These are phyloP conservation scores for Periophthalmus modestus DNA, from an alignment of 2,113 vertebrate genomes.

Conservation along the genomic window DNA sequence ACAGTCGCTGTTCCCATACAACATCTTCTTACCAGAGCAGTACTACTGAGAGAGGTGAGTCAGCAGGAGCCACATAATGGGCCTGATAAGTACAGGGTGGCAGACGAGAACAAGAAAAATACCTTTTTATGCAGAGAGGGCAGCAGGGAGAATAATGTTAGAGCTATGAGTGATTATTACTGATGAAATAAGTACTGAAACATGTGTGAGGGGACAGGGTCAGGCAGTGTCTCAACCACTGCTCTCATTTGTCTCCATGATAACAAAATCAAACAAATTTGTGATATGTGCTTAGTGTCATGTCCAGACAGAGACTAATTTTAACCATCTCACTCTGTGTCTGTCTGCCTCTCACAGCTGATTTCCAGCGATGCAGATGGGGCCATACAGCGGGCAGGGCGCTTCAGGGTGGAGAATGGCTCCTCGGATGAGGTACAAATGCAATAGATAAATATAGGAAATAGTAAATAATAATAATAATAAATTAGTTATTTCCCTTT, in stretches of 20 bases:
- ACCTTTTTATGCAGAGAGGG: constrained; percentile 8
- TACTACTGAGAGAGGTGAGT: constrained; percentile 48
- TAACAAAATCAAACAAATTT: constrained; percentile 25
- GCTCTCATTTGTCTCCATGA: constrained; percentile 33
- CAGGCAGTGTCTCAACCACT: constrained; percentile 17
- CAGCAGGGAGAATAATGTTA: constrained; percentile 12
- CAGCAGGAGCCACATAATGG: constrained; percentile 55
- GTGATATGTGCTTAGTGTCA: constrained; percentile 31
- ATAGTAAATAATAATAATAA: background rate
- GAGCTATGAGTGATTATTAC: constrained; percentile 19
- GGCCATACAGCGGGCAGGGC: constrained; percentile 96
- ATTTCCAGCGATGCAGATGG: constrained; percentile 98
- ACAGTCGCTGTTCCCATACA: constrained; percentile 33
- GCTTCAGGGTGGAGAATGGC: constrained; percentile 97
- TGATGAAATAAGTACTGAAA: constrained; percentile 9
- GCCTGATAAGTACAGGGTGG: constrained; percentile 39
- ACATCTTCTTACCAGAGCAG: constrained; percentile 23
- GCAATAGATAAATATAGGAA: background rate
- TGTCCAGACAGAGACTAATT: constrained; percentile 47
- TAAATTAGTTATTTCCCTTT: background rate
- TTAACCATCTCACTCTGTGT: constrained; percentile 43
- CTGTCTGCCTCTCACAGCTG: constrained; percentile 77
- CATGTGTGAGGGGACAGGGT: background rate
- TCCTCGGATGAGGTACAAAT: constrained; percentile 87
- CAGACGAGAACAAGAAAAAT: constrained; percentile 11